Evolutionary conservation across 2,888 invertebrate species (phyloP).

Genomic region (Mechanitis mazaeus): DNA sequence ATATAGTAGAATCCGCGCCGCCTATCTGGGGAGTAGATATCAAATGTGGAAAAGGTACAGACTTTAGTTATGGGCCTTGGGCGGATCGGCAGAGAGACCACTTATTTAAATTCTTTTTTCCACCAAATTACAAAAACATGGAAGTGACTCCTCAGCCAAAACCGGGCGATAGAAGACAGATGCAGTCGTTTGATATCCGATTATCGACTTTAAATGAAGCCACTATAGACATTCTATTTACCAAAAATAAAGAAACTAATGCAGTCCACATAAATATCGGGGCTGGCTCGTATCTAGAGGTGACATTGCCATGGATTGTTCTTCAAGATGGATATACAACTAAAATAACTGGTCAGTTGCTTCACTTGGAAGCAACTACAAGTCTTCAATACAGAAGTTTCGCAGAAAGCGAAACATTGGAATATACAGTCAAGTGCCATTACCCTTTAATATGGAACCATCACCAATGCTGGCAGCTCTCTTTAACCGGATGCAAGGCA

Average conservation of each 20-base stretch:
- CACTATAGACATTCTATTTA: conserved; percentile 96
- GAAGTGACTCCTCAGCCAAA: conserved; percentile 87
- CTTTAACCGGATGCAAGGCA: conserved; percentile 95
- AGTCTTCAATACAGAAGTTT: conserved; percentile 95
- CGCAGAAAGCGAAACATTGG: conserved; percentile 95
- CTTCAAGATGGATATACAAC: conserved; percentile 91
- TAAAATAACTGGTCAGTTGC: conserved; percentile 93
- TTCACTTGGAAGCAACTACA: conserved; percentile 96
- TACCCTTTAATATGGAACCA: conserved; percentile 98
- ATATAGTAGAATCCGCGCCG: conserved; percentile 93
- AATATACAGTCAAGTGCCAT: conserved; percentile 90
- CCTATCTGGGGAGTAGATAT: conserved; percentile 98
- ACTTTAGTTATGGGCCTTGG: conserved; percentile 99
- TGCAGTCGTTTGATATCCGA: conserved; percentile 94
- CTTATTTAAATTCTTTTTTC: conserved; percentile 97
- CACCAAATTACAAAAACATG: conserved; percentile 88
- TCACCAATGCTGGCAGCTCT: conserved; percentile 95
- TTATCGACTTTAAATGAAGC: conserved; percentile 94
- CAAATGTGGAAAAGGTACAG: conserved; percentile 95
- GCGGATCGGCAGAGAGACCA: conserved; percentile 97
- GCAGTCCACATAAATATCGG: conserved; percentile 97
- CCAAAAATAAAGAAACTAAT: conserved; percentile 95
- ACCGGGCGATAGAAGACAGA: conserved; percentile 91
- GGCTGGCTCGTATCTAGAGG: conserved; percentile 96
- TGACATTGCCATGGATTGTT: conserved; percentile 96